Percentiles rank a stretch among this genome's conserved stretches.
Evolutionary conservation across 2,113 vertebrate genomes (phyloP).

Genomic region (Callipepla californica): DNA sequence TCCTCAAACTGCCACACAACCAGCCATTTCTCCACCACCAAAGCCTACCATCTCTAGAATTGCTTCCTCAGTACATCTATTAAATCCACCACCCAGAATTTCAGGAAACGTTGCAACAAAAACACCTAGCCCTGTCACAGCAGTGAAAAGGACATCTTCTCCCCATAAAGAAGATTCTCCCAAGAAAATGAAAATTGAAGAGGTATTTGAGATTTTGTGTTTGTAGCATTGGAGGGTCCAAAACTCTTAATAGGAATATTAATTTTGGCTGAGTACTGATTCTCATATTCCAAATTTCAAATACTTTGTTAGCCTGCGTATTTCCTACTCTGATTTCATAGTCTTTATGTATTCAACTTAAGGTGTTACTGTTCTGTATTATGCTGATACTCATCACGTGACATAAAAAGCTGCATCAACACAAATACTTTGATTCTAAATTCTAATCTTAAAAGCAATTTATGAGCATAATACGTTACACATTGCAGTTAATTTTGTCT

Average conservation of each 20-base stretch:
- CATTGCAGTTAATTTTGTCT: neutral
- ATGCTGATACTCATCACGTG: fast-evolving
- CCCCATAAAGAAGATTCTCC: slow-evolving; percentile 80
- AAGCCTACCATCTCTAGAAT: slow-evolving; percentile 80
- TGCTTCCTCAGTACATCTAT: slow-evolving; percentile 79
- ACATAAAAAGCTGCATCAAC: neutral
- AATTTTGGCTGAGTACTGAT: neutral
- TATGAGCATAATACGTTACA: neutral
- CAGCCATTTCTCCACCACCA: slow-evolving; percentile 80
- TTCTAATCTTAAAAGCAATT: neutral
- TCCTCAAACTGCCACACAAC: slow-evolving; percentile 82
- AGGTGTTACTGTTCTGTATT: neutral
- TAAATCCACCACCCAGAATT: slow-evolving; percentile 81
- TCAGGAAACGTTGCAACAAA: slow-evolving; percentile 79
- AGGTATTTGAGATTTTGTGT: slow-evolving; percentile 73
- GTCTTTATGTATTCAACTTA: neutral
- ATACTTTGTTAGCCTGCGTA: neutral
- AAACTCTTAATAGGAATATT: neutral
- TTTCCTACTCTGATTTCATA: neutral
- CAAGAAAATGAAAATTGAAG: slow-evolving; percentile 83
- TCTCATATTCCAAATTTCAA: neutral
- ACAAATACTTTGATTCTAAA: neutral
- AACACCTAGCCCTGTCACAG: slow-evolving; percentile 77
- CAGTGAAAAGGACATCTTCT: slow-evolving; percentile 81
- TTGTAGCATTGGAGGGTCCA: neutral